Evolutionary conservation across 2,888 invertebrate species (phyloP).

Genomic region (Chloromyia formosa): DNA sequence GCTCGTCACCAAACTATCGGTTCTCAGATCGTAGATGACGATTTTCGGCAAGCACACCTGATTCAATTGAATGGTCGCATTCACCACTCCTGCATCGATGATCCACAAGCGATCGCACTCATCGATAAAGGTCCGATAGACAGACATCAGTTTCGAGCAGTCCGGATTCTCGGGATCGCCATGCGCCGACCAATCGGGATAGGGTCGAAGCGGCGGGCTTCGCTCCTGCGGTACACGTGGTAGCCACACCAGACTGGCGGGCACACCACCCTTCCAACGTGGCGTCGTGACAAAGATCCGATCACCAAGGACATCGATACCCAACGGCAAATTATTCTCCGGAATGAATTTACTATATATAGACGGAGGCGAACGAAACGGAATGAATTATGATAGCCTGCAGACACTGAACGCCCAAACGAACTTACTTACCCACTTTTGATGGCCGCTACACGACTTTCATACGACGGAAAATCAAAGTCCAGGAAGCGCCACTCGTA

Average conservation of each 20-base stretch:
- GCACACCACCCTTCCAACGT: slow-evolving; percentile 79
- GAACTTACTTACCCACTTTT: slow-evolving; percentile 67
- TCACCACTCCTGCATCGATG: slow-evolving; percentile 80
- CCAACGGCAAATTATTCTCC: slow-evolving; percentile 78
- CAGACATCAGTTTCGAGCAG: slow-evolving; percentile 78
- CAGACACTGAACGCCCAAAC: too few relatives aligned
- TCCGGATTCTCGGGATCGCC: slow-evolving; percentile 62
- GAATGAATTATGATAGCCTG: background rate
- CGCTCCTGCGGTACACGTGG: slow-evolving; percentile 68
- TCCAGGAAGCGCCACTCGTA: slow-evolving; percentile 81
- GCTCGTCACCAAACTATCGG: slow-evolving; percentile 70
- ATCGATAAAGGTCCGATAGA: slow-evolving; percentile 79
- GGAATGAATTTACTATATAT: slow-evolving; percentile 70
- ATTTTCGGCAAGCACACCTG: slow-evolving; percentile 79
- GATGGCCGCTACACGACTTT: slow-evolving; percentile 70
- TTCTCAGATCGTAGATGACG: slow-evolving; percentile 75
- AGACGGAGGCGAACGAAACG: too few relatives aligned
- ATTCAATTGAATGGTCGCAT: slow-evolving; percentile 72
- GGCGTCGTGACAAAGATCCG: slow-evolving; percentile 80
- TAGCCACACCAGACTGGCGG: slow-evolving; percentile 76
- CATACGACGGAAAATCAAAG: slow-evolving; percentile 72
- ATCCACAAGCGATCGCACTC: slow-evolving; percentile 81
- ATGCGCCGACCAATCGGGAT: slow-evolving; percentile 73
- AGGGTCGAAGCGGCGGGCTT: slow-evolving; percentile 75
- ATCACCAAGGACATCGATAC: slow-evolving; percentile 74